Base-by-base conservation (phyloP, 2,888 invertebrate genomes). In the Pammene aurita region DNA sequence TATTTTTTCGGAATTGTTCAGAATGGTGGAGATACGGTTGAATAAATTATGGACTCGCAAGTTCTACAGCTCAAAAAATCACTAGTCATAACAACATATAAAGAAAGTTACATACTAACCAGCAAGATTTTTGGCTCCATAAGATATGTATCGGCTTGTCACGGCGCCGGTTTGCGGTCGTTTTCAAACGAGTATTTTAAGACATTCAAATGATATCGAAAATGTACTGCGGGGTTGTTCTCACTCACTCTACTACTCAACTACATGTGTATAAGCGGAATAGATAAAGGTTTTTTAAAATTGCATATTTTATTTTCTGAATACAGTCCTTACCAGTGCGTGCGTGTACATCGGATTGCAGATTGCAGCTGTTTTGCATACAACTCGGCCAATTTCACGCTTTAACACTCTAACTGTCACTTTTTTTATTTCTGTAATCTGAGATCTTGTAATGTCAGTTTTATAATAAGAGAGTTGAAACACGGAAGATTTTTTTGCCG, bases 381-480 rank as follows among this genome's bases (percentile, higher is more conserved):
- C 44, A 52, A 58, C 57, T 42, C 38, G 64, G 16, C 41, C 38
- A 46, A 69, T 69, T 69, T 69, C 68, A 69, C 64, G 68, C 57
- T 46, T 69, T 58, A 58, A 63, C 63, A 58, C 64, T 38, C 13
- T 26, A 14, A 16, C 42, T 58, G 68, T 69, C 64, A 69, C 38
- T 64, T 34, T 61, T 41, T 38, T 18, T 13, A 11, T 34, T 35
- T 14, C 14, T 34, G 41, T 26, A n/a, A 13, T 5, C 2, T 13
- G 7, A 10, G 11, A 11, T 18, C 5, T 35, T 41, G 11, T 54
- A 34, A 34, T 10, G 26, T 26, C 26, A 26, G 26, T 26, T 26
- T 26, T 26, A 26, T 26, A 26, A 26, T 2, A 26, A 26, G 4
- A 1, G 4, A 26, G 4, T 2, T 4, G 26, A 26, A 26, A 26